These are phyloP conservation scores for Brachypalpus laphriformis DNA, from an alignment of 2,888 invertebrate species.

Conservation along the genomic window DNA sequence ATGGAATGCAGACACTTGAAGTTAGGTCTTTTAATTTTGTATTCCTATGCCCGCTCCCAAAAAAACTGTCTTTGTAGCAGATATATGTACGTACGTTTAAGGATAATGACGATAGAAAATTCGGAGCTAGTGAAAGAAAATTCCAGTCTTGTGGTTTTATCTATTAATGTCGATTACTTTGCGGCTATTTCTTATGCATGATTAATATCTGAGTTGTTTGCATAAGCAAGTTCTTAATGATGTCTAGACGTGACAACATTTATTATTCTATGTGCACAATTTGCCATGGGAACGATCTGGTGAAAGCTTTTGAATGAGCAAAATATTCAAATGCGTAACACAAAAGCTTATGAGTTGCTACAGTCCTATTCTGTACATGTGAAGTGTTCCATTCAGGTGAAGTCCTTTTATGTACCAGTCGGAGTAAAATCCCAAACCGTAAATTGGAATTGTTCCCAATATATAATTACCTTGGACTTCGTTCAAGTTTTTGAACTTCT, in stretches of 20 bases:
- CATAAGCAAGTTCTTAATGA: neutral
- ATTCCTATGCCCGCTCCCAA: neutral
- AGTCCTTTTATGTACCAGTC: no score
- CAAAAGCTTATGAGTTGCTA: neutral
- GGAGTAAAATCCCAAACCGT: no score
- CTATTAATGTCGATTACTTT: neutral
- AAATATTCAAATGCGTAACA: neutral
- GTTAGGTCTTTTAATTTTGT: neutral
- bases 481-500: no score
- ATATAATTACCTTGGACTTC: no score
- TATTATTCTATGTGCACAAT: neutral
- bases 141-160: neutral
- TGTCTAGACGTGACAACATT: conserved; percentile 3
- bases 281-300: neutral
- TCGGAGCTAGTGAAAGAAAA: neutral
- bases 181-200: neutral
- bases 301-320: neutral
- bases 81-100: neutral
- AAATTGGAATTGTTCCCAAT: no score
- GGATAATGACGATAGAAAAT: neutral
- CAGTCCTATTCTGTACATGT: no score
- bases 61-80: neutral
- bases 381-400: no score
- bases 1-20: conserved; percentile 6
- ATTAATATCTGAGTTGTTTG: neutral